Conservation (phyloP, 1,140 invertebrate genomes). For the Macrosteles quadrilineatus region DNA sequence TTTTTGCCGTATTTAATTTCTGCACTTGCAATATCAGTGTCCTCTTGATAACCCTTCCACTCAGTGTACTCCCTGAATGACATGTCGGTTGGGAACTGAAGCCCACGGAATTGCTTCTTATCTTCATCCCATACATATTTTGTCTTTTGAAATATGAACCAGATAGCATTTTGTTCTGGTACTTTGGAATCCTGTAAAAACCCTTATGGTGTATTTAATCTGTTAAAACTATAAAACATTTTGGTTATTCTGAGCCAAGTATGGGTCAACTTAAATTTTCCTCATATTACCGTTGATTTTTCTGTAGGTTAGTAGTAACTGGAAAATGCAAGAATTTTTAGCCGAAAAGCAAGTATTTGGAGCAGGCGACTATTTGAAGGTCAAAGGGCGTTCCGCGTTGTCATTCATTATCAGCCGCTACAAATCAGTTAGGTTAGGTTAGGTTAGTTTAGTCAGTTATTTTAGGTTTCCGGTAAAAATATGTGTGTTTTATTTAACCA, state of each 20-base stretch:
- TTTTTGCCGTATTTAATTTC: slow-evolving; percentile 87
- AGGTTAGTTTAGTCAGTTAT: too few relatives aligned
- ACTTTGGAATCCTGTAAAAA: slow-evolving; percentile 45
- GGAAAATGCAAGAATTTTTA: neutral
- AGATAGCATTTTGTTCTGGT: slow-evolving; percentile 51
- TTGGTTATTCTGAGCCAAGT: neutral
- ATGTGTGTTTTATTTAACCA: neutral
- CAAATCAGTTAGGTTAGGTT: too few relatives aligned
- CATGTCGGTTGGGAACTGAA: slow-evolving; percentile 81
- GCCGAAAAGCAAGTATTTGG: neutral
- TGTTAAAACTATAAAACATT: too few relatives aligned
- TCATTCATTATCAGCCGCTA: too few relatives aligned
- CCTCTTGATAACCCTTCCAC: slow-evolving; percentile 86
- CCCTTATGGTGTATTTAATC: too few relatives aligned
- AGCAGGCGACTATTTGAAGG: too few relatives aligned
- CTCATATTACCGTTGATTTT: neutral
- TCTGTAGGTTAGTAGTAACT: neutral
- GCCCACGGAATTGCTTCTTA: slow-evolving; percentile 73
- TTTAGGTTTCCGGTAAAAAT: too few relatives aligned
- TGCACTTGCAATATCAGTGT: slow-evolving; percentile 71
- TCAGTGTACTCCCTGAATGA: slow-evolving; percentile 73
- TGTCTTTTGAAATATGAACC: slow-evolving; percentile 96
- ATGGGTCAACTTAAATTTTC: neutral
- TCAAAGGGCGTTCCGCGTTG: too few relatives aligned
- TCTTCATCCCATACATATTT: slow-evolving; percentile 89